phyloP scores from a whole-genome alignment of 2,888 invertebrate species.

The Drosophila meridiana region DNA sequence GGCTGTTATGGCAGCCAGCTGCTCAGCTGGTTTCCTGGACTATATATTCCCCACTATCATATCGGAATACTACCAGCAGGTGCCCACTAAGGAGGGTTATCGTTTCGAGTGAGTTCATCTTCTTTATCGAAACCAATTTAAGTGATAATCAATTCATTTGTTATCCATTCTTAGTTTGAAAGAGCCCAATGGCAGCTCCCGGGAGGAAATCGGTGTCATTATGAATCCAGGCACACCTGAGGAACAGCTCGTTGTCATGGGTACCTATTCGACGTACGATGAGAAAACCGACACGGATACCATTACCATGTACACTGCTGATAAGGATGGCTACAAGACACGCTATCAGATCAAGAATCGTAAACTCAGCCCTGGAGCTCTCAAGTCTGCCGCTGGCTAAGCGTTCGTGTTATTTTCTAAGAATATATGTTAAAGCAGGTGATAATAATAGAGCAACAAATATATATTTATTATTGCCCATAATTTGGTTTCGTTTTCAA shows the following conservation, averaged over 20 bases:
- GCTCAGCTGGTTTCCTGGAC: constrained; percentile 77
- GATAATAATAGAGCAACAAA: constrained; percentile 24
- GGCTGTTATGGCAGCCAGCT: constrained; percentile 64
- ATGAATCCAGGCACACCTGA: constrained; percentile 83
- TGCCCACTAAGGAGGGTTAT: constrained; percentile 82
- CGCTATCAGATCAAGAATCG: constrained; percentile 82
- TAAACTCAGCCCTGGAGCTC: constrained; percentile 73
- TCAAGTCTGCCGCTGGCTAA: constrained; percentile 81
- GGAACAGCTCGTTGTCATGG: constrained; percentile 84
- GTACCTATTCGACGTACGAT: constrained; percentile 78
- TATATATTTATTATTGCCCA: constrained; percentile 22
- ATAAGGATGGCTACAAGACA: constrained; percentile 84
- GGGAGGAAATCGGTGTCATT: constrained; percentile 83
- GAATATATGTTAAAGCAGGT: constrained; percentile 22
- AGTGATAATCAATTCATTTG: not conserved
- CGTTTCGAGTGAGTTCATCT: constrained; percentile 77
- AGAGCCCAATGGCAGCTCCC: constrained; percentile 83
- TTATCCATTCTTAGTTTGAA: constrained; percentile 61
- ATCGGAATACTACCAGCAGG: constrained; percentile 73
- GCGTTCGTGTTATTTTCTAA: not conserved
- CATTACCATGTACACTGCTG: constrained; percentile 84
- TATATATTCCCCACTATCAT: constrained; percentile 74
- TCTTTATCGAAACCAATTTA: not conserved
- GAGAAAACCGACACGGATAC: constrained; percentile 82
- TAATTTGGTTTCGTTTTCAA: constrained; percentile 31